Conservation (phyloP, 64 coral and sea anemone species). For the Pocillopora damicornis region DNA sequence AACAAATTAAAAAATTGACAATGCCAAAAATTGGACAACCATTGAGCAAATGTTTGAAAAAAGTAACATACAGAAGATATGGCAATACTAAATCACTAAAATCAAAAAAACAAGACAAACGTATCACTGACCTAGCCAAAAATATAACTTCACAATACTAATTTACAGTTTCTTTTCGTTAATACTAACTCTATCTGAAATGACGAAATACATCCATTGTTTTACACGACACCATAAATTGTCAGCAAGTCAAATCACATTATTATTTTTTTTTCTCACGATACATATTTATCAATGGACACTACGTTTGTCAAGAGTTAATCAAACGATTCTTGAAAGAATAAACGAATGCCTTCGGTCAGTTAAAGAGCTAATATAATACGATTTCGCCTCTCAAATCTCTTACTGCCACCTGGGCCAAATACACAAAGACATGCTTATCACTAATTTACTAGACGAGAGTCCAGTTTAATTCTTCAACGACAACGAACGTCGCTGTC, state of each 20-base stretch:
- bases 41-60: background rate
- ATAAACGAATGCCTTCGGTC: constrained; percentile 21
- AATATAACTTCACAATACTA: constrained; percentile 25
- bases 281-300: constrained; percentile 37
- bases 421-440: too few species aligned
- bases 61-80: background rate
- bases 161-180: background rate
- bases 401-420: too few species aligned
- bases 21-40: constrained; percentile 8
- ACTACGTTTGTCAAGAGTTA: constrained; percentile 16
- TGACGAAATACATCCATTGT: constrained; percentile 36
- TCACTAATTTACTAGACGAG: too few species aligned
- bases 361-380: constrained; percentile 19
- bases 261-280: constrained; percentile 27
- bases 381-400: too few species aligned
- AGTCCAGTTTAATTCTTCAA: background rate
- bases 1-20: background rate
- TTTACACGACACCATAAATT: constrained; percentile 27
- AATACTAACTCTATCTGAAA: constrained; percentile 18
- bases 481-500: background rate
- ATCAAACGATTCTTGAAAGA: constrained; percentile 30
- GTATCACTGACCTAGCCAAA: constrained; percentile 44
- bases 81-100: background rate
- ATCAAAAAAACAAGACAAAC: background rate
- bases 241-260: constrained; percentile 36